Base-by-base conservation (phyloP, 30 jellyfish, hydroid and myxozoan species). In the Catostylus mosaicus region DNA sequence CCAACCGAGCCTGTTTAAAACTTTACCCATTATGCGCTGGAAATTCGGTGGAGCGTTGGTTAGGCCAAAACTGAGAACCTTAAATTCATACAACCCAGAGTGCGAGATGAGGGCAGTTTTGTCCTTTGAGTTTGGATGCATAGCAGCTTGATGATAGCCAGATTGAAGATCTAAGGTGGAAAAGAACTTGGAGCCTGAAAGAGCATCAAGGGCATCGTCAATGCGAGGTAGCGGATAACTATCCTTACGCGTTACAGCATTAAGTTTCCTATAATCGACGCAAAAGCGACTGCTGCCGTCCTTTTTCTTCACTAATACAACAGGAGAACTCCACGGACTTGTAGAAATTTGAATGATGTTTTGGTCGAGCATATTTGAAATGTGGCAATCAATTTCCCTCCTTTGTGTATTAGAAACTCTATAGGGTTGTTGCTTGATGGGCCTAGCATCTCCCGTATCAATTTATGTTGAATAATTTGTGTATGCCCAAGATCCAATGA, bases 281-380 rank as follows among this genome's bases (percentile, higher is more conserved):
- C 95, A 79, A 43, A 88, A 61, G 6, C 96, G 78, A 9, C 59
- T 22, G 36, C 62, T 47, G 26, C 94, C 95, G 50, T 86, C 88
- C 33, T 47, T 63, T 66, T 86, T 86, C 50, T 65, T 46, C 19
- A 79, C 96, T 24, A 77, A 88, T 1, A 87, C 94, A 3, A 69
- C 74, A 1, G 96, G 96, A 1, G 94, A 30, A 48, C 86, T 65
- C 92, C 87, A 87, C n/a, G 93, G 93, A 62, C 94, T 66, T 1
- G 30, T 9, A 33, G 85, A 40, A 63, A 63, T 77, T 31, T 45
- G 19, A 24, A 86, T 86, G 20, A 86, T 24, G 31, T 35, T 73
- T 16, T 86, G 77, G 20, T 66, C 80, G 30, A 77, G 87, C 92
- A 62, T 29, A 22, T 29, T 29, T 6, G 9, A 2, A 29, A 62